Percentiles rank a stretch among this genome's conserved stretches.
These are phyloP conservation scores for Pachyuromys duprasi DNA, from an alignment of 2,797 vertebrate species.

Conservation along the genomic window DNA sequence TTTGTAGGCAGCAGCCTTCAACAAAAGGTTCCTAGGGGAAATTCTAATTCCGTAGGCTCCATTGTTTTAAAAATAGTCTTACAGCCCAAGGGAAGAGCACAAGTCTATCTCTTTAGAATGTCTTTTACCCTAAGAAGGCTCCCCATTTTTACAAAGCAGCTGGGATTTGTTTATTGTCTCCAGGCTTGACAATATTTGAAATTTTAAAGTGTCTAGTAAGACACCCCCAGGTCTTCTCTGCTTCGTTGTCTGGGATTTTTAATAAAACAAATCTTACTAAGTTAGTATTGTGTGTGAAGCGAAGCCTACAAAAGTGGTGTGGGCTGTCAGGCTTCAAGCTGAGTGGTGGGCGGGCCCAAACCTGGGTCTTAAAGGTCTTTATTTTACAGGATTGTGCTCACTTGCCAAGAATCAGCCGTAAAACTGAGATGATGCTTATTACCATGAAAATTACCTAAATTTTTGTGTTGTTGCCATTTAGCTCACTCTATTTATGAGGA, in stretches of 20 bases:
- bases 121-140: background rate
- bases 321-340: too few relatives aligned
- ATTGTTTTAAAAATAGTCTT: background rate
- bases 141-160: background rate
- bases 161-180: background rate
- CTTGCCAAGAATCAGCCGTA: background rate
- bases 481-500: constrained; percentile 36
- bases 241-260: background rate
- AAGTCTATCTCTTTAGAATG: background rate
- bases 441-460: constrained; percentile 40
- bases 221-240: background rate
- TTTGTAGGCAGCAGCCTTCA: background rate
- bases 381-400: background rate
- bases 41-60: background rate
- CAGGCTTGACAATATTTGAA: background rate
- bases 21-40: background rate
- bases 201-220: background rate
- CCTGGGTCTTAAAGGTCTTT: background rate
- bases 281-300: background rate
- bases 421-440: background rate
- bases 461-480: constrained; percentile 35
- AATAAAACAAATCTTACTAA: background rate
- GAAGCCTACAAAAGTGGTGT: background rate
- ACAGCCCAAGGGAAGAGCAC: background rate
- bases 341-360: background rate